A percentile compares a stretch with the other conserved stretches of the same genome.
phyloP scores from a whole-genome alignment of 2,797 vertebrate genomes.

The Tokudaia tokunoshimensis region DNA sequence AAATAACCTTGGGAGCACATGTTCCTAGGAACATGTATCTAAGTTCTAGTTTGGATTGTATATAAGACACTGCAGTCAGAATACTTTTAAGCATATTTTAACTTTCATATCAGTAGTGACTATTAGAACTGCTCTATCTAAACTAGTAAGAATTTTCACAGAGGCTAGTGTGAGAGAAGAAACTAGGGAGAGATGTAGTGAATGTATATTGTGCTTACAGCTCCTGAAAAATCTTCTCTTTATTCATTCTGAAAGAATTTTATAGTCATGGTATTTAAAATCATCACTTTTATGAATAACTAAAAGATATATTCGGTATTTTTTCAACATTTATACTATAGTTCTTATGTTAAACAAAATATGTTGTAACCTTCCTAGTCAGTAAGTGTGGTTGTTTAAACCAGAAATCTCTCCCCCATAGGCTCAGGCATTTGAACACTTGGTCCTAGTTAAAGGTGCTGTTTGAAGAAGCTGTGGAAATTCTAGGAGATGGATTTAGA shows the following conservation, averaged over 20 bases:
- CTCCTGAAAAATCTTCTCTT: background rate
- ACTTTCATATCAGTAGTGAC: background rate
- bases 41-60: background rate
- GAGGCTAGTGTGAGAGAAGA: too few species aligned
- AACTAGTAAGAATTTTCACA: background rate
- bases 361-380: background rate
- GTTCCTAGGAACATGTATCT: background rate
- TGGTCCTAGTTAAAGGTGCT: background rate
- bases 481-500: background rate
- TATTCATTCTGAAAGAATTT: background rate
- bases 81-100: background rate
- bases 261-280: background rate
- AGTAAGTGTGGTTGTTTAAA: background rate
- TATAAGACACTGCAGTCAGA: background rate
- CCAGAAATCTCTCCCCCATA: background rate
- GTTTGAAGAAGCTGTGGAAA: background rate
- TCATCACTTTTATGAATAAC: background rate
- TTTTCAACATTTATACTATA: background rate
- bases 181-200: background rate
- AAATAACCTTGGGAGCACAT: background rate
- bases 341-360: background rate
- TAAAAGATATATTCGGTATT: background rate
- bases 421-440: background rate
- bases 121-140: background rate
- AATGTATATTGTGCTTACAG: background rate